Percentiles rank a stretch among this genome's conserved stretches.
These are phyloP conservation scores for Alaudala cheleensis DNA, from an alignment of 2,113 vertebrate species.

Conservation along the genomic window DNA sequence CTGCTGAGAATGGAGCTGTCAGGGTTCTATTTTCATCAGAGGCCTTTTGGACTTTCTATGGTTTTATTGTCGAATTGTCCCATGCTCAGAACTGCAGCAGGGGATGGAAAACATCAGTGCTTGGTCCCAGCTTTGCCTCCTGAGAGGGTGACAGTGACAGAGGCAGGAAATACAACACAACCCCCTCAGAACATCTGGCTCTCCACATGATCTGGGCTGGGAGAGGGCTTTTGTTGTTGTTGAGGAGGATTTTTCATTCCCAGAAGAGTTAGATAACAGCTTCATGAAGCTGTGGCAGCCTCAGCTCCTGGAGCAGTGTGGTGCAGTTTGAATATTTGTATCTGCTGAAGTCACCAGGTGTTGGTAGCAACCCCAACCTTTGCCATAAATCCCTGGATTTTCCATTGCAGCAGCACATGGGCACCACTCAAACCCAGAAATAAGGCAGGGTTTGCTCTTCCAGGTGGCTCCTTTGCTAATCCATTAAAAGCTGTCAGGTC, in stretches of 20 bases:
- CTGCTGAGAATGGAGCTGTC: background rate
- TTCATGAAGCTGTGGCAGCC: background rate
- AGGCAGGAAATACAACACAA: background rate
- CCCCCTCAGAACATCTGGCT: fast-evolving
- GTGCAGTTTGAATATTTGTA: background rate
- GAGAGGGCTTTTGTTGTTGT: background rate
- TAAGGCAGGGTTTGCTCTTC: background rate
- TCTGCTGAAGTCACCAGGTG: background rate
- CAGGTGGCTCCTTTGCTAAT: background rate
- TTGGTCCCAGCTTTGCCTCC: background rate
- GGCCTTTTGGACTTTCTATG: background rate
- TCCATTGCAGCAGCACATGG: background rate
- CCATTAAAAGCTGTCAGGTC: background rate
- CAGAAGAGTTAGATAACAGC: background rate
- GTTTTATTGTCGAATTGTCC: background rate
- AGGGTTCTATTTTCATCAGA: background rate
- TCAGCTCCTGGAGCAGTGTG: background rate
- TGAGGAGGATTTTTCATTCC: fast-evolving
- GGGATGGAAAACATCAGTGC: background rate
- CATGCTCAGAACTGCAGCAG: background rate
- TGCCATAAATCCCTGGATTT: background rate
- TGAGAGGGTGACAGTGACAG: background rate
- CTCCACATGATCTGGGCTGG: background rate
- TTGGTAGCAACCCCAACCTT: background rate
- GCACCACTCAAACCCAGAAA: background rate